Base-by-base conservation (phyloP, 1,140 invertebrate species). In the Trichonephila inaurata region DNA sequence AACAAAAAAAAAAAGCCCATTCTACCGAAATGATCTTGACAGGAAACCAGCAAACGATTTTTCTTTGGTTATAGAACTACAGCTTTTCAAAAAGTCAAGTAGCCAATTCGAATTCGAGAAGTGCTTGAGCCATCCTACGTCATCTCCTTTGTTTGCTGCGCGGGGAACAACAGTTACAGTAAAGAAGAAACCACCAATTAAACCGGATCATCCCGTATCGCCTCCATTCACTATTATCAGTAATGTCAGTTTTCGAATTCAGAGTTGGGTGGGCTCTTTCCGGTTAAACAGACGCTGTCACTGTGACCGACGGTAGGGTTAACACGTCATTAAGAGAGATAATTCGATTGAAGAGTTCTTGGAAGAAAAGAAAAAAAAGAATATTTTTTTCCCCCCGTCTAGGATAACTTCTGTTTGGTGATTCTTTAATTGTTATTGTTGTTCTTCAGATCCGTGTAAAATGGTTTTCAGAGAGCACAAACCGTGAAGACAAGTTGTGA, bases 181-280 rank as follows among this genome's bases (percentile, higher is more conserved):
- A 21, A 69, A 28, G 66, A 24, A 69, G 24, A 66, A 69, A 69
- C 69, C 69, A 28, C 69, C 69, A 77, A 77, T 77, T 77, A 77
- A 77, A 77, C 33, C 69, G 14, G 69, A 40, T 77, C 28, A 33
- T 28, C 24, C 69, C 69, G 69, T 77, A 77, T 77, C 69, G 69
- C 69, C 69, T 77, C 16, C 69, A 77, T 77, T 77, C 28, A 77
- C 16, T 77, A 77, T 16, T 16, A 77, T 77, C 69, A 3, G 28
- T 5, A 51, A 51, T 51, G 51, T 51, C 51, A 51, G 51, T 51
- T 12, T 51, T 51, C 51, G 51, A 51, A 51, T 69, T 69, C 3
- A 24, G 24, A 28, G 28, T 33, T 33, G 69, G 69, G 33, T 77
- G 69, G 33, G 69, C 14, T 10, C 66, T 24, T 69, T 69, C 66